Conservation (phyloP, 2,113 vertebrate species). For the Cyprinodon tularosa region DNA sequence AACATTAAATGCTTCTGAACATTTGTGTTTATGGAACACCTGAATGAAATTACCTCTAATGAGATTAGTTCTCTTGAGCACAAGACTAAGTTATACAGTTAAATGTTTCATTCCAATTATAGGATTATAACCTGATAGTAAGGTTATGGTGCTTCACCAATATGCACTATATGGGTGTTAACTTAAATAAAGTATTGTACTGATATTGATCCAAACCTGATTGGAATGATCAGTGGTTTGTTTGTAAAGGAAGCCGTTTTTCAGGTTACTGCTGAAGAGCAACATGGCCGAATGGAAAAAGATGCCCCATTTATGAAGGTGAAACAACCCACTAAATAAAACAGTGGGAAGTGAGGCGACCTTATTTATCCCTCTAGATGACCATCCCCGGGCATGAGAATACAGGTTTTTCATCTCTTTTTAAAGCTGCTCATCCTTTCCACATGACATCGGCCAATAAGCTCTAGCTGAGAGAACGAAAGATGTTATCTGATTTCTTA, state of each 20-base stretch:
- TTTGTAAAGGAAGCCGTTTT: too few relatives aligned
- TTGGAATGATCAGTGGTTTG: background rate
- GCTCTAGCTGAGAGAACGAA: too few relatives aligned
- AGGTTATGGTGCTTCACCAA: too few relatives aligned
- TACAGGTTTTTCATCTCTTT: too few relatives aligned
- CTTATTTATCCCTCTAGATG: too few relatives aligned
- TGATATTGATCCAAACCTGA: background rate
- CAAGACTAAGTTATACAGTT: slow-evolving; percentile 21
- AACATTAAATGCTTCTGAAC: slow-evolving; percentile 7
- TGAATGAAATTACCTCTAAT: slow-evolving; percentile 46
- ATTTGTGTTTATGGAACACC: slow-evolving; percentile 26
- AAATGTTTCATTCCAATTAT: slow-evolving; percentile 11
- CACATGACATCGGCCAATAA: too few relatives aligned
- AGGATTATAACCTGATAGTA: background rate
- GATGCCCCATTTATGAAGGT: too few relatives aligned
- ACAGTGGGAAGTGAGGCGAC: too few relatives aligned
- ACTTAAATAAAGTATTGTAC: background rate
- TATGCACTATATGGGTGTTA: background rate
- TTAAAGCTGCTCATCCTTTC: too few relatives aligned
- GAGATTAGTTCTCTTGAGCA: slow-evolving; percentile 23
- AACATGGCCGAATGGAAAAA: too few relatives aligned
- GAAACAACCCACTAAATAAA: background rate
- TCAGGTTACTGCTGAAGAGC: too few relatives aligned
- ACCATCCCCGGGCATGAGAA: too few relatives aligned
- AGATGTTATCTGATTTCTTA: background rate